Conservation (phyloP, 64 coral and sea anemone species). For the Astreopora myriophthalma region DNA sequence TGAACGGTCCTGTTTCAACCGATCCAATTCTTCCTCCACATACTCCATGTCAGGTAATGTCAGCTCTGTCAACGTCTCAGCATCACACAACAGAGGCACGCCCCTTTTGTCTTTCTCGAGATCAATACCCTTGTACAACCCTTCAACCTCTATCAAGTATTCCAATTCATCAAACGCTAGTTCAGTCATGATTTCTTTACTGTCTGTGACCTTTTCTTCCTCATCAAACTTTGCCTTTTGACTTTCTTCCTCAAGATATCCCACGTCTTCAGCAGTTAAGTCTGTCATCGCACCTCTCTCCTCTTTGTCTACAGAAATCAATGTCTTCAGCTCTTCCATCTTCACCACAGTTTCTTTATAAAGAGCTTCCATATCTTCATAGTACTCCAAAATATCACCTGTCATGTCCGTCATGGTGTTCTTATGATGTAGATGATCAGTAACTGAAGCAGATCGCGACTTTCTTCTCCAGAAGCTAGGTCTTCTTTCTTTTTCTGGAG, state of each 20-base stretch:
- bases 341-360: slow-evolving; percentile 21
- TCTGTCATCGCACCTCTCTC: slow-evolving; percentile 40
- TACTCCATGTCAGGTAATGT: neutral
- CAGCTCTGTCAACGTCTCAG: neutral
- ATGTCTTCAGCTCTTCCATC: neutral
- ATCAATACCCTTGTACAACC: neutral
- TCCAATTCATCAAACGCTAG: neutral
- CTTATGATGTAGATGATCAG: neutral
- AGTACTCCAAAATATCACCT: slow-evolving; percentile 33
- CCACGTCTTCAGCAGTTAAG: slow-evolving; percentile 16
- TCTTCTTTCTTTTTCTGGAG: neutral
- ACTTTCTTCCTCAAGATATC: neutral
- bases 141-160: neutral
- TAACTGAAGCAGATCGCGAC: slow-evolving; percentile 1
- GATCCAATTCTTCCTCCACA: neutral
- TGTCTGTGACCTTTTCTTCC: neutral
- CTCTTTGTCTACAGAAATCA: slow-evolving; percentile 1
- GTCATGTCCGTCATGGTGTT: slow-evolving; percentile 66
- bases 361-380: slow-evolving; percentile 55
- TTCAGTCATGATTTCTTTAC: slow-evolving; percentile 17
- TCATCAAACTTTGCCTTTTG: neutral
- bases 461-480: neutral
- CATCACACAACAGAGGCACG: neutral
- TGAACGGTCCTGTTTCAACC: neutral
- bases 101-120: neutral